Evolutionary conservation across 35 echinoderm and acorn worm species (phyloP).

Genomic region (Ophioderma brevispina): DNA sequence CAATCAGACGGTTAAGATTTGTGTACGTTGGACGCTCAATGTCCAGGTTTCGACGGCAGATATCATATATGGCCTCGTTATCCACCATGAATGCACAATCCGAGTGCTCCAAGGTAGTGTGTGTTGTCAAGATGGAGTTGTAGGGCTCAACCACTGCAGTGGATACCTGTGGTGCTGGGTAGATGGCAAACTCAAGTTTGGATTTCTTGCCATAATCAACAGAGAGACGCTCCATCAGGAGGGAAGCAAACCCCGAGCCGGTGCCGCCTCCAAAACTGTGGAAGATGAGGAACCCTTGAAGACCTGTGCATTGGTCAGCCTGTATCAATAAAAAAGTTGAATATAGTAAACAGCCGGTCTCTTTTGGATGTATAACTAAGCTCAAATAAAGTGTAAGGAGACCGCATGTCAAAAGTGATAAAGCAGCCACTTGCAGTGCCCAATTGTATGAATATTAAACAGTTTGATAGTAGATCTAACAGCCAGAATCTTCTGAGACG

Average conservation of each 20-base stretch:
- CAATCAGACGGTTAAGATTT: constrained; percentile 91
- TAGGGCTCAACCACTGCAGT: constrained; percentile 93
- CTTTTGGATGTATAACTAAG: neutral
- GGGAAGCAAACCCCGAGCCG: constrained; percentile 87
- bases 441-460: too few species aligned
- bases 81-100: constrained; percentile 97
- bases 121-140: constrained; percentile 93
- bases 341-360: neutral
- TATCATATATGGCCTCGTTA: constrained; percentile 95
- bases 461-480: too few species aligned
- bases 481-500: too few species aligned
- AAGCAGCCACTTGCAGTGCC: too few species aligned
- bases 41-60: constrained; percentile 90
- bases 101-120: constrained; percentile 93
- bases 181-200: constrained; percentile 92
- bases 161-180: constrained; percentile 84
- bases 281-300: constrained; percentile 93
- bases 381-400: neutral
- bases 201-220: constrained; percentile 96
- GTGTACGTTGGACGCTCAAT: constrained; percentile 97
- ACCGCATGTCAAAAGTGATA: neutral
- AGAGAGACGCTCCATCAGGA: constrained; percentile 94
- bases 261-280: constrained; percentile 95
- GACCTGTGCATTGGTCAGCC: constrained; percentile 91
- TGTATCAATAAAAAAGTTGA: constrained; percentile 16